Conservation (phyloP, 1,140 invertebrate genomes). For the Sitophilus oryzae region DNA sequence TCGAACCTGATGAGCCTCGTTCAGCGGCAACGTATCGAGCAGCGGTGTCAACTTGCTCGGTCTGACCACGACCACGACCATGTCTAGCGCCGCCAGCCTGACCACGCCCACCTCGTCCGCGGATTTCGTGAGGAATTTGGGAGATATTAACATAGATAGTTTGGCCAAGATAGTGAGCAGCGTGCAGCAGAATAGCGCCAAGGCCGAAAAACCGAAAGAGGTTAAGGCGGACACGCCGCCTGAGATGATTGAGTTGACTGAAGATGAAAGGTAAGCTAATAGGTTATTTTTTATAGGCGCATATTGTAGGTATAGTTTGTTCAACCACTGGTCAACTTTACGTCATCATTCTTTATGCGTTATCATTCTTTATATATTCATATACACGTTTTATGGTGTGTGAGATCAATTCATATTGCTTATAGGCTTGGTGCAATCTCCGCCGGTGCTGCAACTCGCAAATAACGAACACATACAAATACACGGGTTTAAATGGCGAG, state of each 20-base stretch:
- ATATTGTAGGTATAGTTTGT: too few relatives aligned
- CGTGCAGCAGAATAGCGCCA: conserved; percentile 15
- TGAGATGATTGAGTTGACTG: not conserved
- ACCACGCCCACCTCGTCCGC: conserved; percentile 12
- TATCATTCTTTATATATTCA: too few relatives aligned
- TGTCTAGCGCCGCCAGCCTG: not conserved
- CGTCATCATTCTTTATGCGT: too few relatives aligned
- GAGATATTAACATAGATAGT: conserved; percentile 31
- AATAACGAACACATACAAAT: too few relatives aligned
- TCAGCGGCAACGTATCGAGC: conserved; percentile 3
- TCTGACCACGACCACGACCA: conserved; percentile 2
- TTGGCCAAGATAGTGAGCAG: conserved; percentile 33
- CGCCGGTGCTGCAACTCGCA: too few relatives aligned
- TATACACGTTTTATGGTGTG: too few relatives aligned
- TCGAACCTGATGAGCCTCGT: conserved; percentile 54
- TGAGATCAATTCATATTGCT: too few relatives aligned
- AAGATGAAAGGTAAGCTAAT: not conserved
- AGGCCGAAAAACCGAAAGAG: not conserved
- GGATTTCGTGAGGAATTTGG: conserved; percentile 28
- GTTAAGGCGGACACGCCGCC: conserved; percentile 11
- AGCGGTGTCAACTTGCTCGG: conserved; percentile 18
- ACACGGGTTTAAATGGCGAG: too few relatives aligned
- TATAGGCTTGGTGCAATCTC: too few relatives aligned
- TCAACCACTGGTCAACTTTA: too few relatives aligned
- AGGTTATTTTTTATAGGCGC: too few relatives aligned